These are phyloP conservation scores for Archegozetes longisetosus DNA, from an alignment of 1,140 invertebrate genomes.

Conservation along the genomic window DNA sequence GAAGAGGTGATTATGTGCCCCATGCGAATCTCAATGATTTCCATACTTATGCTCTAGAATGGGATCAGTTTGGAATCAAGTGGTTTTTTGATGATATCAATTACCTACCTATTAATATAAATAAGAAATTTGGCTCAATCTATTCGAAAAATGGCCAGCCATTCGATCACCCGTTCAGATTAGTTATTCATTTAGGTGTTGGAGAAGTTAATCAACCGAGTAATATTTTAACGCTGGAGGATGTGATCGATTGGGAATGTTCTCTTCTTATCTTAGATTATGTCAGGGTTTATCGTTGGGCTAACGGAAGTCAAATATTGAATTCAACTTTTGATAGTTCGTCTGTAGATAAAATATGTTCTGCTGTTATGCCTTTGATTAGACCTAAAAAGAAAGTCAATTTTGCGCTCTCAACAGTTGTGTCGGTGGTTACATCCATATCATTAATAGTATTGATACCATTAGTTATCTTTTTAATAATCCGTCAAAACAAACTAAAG, in stretches of 20 bases:
- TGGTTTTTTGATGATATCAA: conserved; percentile 1
- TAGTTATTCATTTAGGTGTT: neutral
- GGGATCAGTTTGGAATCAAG: neutral
- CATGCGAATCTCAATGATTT: too few species aligned
- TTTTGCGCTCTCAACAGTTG: neutral
- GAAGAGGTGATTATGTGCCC: too few species aligned
- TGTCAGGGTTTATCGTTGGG: neutral
- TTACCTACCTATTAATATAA: neutral
- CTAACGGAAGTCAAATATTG: neutral
- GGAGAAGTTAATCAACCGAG: neutral
- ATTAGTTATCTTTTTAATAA: neutral
- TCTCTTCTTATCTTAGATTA: neutral
- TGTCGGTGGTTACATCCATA: neutral
- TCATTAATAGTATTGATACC: neutral
- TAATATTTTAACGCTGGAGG: neutral
- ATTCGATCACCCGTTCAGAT: conserved; percentile 20
- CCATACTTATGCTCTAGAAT: neutral
- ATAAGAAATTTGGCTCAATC: neutral
- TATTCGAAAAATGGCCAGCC: conserved; percentile 12
- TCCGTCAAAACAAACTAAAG: neutral
- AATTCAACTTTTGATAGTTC: neutral
- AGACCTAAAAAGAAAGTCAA: neutral
- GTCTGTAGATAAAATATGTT: neutral
- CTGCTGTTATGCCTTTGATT: neutral
- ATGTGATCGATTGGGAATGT: neutral